phyloP scores from a whole-genome alignment of 2,113 vertebrate species.

The Mola mola region DNA sequence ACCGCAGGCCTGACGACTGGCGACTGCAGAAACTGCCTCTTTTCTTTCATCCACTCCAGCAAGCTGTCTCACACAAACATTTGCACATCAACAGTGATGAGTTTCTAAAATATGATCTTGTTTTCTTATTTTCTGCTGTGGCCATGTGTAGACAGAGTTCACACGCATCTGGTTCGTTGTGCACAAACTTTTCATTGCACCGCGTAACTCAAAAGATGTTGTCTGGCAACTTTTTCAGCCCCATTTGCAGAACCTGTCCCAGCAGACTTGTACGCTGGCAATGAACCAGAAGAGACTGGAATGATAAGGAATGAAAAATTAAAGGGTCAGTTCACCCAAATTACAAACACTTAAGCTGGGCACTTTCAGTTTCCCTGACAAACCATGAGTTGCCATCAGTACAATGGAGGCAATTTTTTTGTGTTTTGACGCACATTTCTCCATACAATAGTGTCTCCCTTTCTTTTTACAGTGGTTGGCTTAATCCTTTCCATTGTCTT shows the following conservation, averaged over 20 bases:
- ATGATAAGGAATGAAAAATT: neutral
- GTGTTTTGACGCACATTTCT: no score
- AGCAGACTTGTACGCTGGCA: constrained; percentile 5
- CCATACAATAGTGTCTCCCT: no score
- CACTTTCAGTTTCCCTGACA: no score
- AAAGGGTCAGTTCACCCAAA: constrained; percentile 13
- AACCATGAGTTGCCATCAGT: no score
- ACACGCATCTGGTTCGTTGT: constrained; percentile 8
- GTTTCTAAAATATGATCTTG: constrained; percentile 5
- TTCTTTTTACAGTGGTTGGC: no score
- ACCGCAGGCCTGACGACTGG: constrained; percentile 19
- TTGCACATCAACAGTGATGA: constrained; percentile 22
- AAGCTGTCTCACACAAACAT: constrained; percentile 44
- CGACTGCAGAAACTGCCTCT: constrained; percentile 27
- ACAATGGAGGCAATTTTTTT: no score
- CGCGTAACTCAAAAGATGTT: no score
- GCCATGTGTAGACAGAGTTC: constrained; percentile 18
- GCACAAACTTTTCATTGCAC: no score
- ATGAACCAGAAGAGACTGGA: constrained; percentile 12
- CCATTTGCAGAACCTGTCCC: constrained; percentile 9
- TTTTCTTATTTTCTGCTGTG: constrained; percentile 47
- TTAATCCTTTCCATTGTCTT: no score
- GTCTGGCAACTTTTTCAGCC: no score
- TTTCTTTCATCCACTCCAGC: constrained; percentile 39
- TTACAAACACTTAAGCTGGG: neutral